Evolutionary conservation across 2,113 vertebrate species (phyloP).

Genomic region (Trinectes maculatus): DNA sequence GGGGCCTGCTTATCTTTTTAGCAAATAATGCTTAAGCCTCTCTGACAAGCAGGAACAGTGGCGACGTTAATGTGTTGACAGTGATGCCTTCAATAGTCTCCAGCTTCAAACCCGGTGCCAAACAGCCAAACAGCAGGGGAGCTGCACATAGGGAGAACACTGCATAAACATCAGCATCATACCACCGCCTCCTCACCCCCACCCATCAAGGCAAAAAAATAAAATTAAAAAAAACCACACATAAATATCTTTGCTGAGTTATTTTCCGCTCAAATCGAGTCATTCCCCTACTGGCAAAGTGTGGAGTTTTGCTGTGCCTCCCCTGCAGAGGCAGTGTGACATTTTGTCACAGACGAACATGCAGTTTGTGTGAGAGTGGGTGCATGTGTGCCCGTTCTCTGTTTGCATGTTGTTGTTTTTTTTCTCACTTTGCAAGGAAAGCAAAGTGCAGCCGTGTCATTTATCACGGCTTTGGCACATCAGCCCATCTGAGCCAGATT

Average conservation of each 20-base stretch:
- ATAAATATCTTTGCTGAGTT: not conserved
- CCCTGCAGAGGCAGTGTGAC: conserved; percentile 52
- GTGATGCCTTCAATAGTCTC: conserved; percentile 61
- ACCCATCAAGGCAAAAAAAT: not conserved
- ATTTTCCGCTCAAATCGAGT: not conserved
- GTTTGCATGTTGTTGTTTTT: not conserved
- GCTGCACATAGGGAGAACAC: not conserved
- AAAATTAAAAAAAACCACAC: no score
- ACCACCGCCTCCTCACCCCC: not conserved
- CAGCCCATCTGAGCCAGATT: conserved; percentile 46
- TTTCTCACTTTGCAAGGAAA: conserved; percentile 54
- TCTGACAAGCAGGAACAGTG: conserved; percentile 59
- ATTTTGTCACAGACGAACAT: conserved; percentile 41
- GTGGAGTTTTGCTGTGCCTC: conserved; percentile 8
- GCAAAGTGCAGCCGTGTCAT: conserved; percentile 44
- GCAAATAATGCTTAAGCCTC: conserved; percentile 62
- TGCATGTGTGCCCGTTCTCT: conserved; percentile 21
- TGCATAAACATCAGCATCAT: conserved; percentile 17
- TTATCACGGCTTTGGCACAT: conserved; percentile 42
- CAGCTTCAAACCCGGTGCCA: conserved; percentile 47
- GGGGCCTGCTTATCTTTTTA: conserved; percentile 60
- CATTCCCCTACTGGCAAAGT: conserved; percentile 3
- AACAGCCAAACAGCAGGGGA: conserved; percentile 36
- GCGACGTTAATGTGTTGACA: conserved; percentile 62
- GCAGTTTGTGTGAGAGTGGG: conserved; percentile 27